Evolutionary conservation across 2,113 vertebrate genomes (phyloP).

Genomic region (Beaufortia kweichowensis): DNA sequence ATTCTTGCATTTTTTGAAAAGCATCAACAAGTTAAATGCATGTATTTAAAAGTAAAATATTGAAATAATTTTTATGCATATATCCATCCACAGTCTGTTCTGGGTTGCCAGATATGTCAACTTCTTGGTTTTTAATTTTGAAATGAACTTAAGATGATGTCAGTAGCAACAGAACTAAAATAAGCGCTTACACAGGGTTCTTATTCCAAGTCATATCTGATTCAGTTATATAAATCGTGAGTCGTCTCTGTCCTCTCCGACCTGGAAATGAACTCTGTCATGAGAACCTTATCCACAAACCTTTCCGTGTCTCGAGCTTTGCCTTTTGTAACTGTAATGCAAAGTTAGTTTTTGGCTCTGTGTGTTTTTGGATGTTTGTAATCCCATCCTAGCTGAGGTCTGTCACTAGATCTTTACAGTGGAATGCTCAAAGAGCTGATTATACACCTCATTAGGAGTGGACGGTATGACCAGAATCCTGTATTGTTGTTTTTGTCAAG

Average conservation of each 20-base stretch:
- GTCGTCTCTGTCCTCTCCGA: slow-evolving; percentile 42
- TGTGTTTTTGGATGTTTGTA: slow-evolving; percentile 41
- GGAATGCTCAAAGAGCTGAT: slow-evolving; percentile 53
- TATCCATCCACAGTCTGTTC: not conserved
- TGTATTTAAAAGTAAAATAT: not conserved
- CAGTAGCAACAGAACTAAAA: slow-evolving; percentile 42
- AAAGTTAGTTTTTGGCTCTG: slow-evolving; percentile 43
- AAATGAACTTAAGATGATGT: slow-evolving; percentile 14
- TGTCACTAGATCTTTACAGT: slow-evolving; percentile 49
- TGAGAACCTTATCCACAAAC: not conserved
- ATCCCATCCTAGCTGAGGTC: slow-evolving; percentile 38
- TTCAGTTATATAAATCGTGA: slow-evolving; percentile 52
- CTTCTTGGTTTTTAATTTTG: not conserved
- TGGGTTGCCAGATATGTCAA: not conserved
- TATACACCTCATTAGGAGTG: not conserved
- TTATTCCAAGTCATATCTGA: slow-evolving; percentile 47
- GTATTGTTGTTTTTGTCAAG: too few relatives aligned
- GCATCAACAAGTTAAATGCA: slow-evolving; percentile 1
- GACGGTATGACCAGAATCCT: not conserved
- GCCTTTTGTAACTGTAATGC: slow-evolving; percentile 47
- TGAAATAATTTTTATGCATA: not conserved
- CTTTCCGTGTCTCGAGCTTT: slow-evolving; percentile 29
- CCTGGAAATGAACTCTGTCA: slow-evolving; percentile 36
- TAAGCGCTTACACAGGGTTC: slow-evolving; percentile 28
- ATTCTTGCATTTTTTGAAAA: not conserved